Conservation (phyloP, 2,888 invertebrate species). For the Melanchra persicariae region DNA sequence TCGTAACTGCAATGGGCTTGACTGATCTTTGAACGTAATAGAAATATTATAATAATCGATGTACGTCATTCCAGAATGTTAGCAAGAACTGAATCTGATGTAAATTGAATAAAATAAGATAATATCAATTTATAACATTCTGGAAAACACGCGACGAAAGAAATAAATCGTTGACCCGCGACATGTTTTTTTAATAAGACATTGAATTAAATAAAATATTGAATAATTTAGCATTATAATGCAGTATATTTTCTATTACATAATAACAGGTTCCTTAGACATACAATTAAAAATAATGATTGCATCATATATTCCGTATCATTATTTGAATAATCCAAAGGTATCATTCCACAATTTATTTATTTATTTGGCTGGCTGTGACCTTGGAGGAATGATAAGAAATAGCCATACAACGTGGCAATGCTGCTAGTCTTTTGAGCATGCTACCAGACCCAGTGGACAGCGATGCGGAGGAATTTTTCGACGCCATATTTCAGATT, state of each 20-base stretch:
- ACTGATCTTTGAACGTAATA: conserved; percentile 11
- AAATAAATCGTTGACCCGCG: conserved; percentile 5
- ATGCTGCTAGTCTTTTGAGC: no score
- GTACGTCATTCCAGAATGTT: background rate
- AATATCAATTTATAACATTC: conserved; percentile 19
- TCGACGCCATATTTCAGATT: no score
- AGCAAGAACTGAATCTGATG: conserved; percentile 1
- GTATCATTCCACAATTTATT: no score
- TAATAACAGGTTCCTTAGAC: background rate
- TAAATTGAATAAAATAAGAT: background rate
- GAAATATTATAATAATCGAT: background rate
- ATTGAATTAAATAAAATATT: background rate
- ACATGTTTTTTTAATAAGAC: conserved; percentile 8
- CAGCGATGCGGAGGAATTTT: no score
- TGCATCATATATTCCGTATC: background rate
- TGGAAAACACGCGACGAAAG: conserved; percentile 33
- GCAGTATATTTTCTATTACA: background rate
- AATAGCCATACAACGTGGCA: no score
- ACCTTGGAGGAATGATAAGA: no score
- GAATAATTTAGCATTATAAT: conserved; percentile 1
- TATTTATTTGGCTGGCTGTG: no score
- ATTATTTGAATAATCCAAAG: no score
- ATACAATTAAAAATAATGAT: conserved; percentile 2
- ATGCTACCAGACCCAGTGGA: no score
- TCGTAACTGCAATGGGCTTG: background rate